phyloP scores from a whole-genome alignment of 2,888 invertebrate species.

The Eupithecia pulchellata region DNA sequence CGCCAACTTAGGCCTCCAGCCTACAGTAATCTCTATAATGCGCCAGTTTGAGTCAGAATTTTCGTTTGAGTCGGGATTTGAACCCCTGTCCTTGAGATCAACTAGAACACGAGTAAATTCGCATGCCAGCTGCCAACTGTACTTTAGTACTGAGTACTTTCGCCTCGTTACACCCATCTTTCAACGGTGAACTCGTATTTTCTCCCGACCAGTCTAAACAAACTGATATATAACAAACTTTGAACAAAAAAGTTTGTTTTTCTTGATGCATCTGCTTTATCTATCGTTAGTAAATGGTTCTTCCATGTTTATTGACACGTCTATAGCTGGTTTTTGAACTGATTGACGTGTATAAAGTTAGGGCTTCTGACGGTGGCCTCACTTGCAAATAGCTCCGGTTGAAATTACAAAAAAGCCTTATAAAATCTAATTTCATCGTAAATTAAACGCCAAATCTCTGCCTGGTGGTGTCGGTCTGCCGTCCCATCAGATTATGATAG shows the following conservation, averaged over 20 bases:
- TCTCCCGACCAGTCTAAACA: conserved; percentile 43
- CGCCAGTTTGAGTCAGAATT: no score
- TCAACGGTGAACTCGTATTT: conserved; percentile 44
- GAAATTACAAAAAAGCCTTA: background rate
- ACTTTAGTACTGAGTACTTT: no score
- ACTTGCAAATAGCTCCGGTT: background rate
- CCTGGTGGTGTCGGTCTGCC: no score
- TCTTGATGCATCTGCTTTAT: conserved; percentile 21
- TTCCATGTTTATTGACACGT: conserved; percentile 1
- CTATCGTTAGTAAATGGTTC: conserved; percentile 20
- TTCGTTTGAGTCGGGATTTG: background rate
- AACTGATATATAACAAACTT: conserved; percentile 29
- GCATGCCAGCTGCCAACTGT: background rate
- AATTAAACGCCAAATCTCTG: no score
- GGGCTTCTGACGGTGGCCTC: background rate
- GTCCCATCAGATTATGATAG: no score
- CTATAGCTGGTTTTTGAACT: conserved; percentile 27
- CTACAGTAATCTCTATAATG: no score
- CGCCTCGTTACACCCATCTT: conserved; percentile 30
- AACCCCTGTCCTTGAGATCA: background rate
- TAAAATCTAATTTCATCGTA: no score
- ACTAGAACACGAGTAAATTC: conserved; percentile 4
- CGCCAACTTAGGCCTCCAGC: no score
- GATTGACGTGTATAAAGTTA: conserved; percentile 2
- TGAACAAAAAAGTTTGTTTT: conserved; percentile 27